Evolutionary conservation across 30 jellyfish, hydroid and myxozoan species (phyloP).

Genomic region (Hydractinia symbiolongicarpus): DNA sequence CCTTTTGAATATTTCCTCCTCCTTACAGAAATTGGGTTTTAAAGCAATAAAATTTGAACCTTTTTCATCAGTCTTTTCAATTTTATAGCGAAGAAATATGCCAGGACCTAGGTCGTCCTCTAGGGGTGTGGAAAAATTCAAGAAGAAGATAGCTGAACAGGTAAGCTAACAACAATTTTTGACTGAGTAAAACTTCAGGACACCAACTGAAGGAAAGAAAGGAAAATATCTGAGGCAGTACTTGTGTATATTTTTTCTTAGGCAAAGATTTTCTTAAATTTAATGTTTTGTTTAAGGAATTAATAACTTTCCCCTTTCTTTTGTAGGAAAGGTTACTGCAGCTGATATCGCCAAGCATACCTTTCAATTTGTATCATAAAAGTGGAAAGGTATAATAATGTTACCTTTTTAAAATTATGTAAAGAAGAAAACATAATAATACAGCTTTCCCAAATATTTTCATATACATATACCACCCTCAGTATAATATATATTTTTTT

Average conservation of each 20-base stretch:
- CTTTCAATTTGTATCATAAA: slow-evolving; percentile 66
- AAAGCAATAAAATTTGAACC: no score
- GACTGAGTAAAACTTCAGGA: no score
- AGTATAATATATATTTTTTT: no score
- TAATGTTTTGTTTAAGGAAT: slow-evolving; percentile 1
- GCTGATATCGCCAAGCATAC: slow-evolving; percentile 82
- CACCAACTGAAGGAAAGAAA: not conserved
- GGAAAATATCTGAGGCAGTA: not conserved
- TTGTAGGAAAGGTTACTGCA: slow-evolving; percentile 70
- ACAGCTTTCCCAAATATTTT: not conserved
- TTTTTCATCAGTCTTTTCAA: no score
- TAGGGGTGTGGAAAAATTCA: slow-evolving; percentile 60
- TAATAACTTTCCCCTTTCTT: not conserved
- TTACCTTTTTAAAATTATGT: not conserved
- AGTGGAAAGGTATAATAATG: slow-evolving; percentile 65
- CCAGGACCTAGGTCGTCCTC: slow-evolving; percentile 44
- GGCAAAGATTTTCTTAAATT: not conserved
- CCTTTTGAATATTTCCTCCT: no score
- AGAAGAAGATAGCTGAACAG: slow-evolving; percentile 77
- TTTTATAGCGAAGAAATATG: slow-evolving; percentile 42
- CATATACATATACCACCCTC: not conserved
- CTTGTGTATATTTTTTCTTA: not conserved
- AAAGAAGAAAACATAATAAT: not conserved
- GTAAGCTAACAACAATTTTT: slow-evolving; percentile 24
- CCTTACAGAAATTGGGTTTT: no score